A percentile compares a stretch with the other conserved stretches of the same genome.
Conservation (phyloP, 2,888 invertebrate genomes). For the Torymus auratus region DNA sequence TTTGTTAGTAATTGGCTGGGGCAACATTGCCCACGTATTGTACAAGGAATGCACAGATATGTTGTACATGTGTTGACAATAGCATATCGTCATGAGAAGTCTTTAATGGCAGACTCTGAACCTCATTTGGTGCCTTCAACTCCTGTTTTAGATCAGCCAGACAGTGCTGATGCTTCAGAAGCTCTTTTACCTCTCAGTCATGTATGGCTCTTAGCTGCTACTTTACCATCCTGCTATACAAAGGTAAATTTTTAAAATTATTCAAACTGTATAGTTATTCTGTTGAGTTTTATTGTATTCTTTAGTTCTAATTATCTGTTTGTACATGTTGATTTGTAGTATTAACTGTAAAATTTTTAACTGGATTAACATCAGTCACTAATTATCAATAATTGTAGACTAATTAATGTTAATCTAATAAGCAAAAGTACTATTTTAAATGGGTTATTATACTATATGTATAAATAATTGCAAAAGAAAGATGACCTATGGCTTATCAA, state of each 20-base stretch:
- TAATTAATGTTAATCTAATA: constrained; percentile 28
- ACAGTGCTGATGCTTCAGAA: constrained; percentile 66
- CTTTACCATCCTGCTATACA: constrained; percentile 79
- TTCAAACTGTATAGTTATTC: no score
- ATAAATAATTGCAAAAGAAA: constrained; percentile 1
- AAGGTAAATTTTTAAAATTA: constrained; percentile 67
- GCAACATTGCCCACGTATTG: constrained; percentile 86
- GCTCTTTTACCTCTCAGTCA: constrained; percentile 81
- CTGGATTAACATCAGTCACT: constrained; percentile 28
- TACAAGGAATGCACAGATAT: constrained; percentile 87
- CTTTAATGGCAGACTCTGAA: constrained; percentile 69
- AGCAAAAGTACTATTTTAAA: constrained; percentile 20
- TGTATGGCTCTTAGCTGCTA: constrained; percentile 85
- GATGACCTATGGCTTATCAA: constrained; percentile 10
- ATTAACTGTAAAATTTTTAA: constrained; percentile 22
- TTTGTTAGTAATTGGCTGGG: constrained; percentile 90
- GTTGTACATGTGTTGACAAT: constrained; percentile 81
- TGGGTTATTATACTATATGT: constrained; percentile 16
- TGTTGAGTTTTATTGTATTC: no score
- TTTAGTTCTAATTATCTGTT: not conserved
- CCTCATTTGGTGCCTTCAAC: constrained; percentile 84
- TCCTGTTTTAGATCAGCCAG: constrained; percentile 81
- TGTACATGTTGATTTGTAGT: not conserved
- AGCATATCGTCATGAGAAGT: constrained; percentile 78
- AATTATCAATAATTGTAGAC: constrained; percentile 11